Evolutionary conservation across 2,113 vertebrate genomes (phyloP), one percentile per base, ranked within the genome.

Genomic region (Thymallus thymallus): DNA sequence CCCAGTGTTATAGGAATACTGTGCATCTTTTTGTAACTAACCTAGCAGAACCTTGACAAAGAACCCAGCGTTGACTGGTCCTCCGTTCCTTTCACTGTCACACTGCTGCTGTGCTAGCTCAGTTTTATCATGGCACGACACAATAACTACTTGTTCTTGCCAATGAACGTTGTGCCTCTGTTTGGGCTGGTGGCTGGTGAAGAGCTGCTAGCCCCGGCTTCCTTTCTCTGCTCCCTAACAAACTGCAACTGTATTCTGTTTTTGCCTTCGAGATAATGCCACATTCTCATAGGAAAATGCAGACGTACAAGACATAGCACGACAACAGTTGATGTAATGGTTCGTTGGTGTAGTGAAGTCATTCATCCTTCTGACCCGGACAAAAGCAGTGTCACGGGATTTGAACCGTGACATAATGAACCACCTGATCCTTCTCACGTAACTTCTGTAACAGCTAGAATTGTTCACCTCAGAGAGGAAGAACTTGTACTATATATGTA

Each of bases 71-170:
- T 0, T 79, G 78, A 86, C 70, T 77, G 87, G 85, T 81, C 81
- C 30, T 46, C 71, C 67, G 72, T 83, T 71, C 14, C 0, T 76
- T 78, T 87, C 73, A 76, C 81, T 87, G 85, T 83, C 86, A 80
- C 74, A 45, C 69, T 69, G 81, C 73, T 69, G 81, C 73, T 23
- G 60, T 24, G 75, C 69, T 80, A 84, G 69, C 75, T 30, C 78
- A 75, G 80, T 62, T 84, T 86, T 88, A 80, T 87, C 81, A 73
- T 69, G 68, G 77, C 4, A 68, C 23, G 69, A 86, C 87, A 91
- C 90, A 91, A 89, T 87, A 83, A 81, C 41, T 29, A 48, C 86
- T 89, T 90, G 90, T 90, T 91, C 79, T 72, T 61, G 72, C 82
- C 78, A 67, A 23, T 76, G 75, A 80, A 80, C 84, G 79, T 60